A percentile compares a stretch with the other conserved stretches of the same genome.
Evolutionary conservation across 2,113 vertebrate species (phyloP).

Genomic region (Salvelinus sp.): DNA sequence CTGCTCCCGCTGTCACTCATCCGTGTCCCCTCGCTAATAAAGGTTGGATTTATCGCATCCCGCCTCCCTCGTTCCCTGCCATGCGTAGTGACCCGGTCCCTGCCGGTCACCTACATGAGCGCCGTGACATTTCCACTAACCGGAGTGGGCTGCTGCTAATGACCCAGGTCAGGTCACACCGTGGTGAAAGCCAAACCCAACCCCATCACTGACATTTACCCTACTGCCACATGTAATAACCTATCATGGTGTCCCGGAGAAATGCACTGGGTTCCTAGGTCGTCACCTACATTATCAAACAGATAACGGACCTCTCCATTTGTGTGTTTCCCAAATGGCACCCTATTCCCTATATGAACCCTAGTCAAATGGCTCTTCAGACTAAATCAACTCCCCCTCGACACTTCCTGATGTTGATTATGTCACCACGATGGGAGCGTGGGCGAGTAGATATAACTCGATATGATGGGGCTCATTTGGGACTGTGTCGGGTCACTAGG

Average conservation of each 20-base stretch:
- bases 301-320: slow-evolving; percentile 18
- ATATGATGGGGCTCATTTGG: too few species aligned
- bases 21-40: slow-evolving; percentile 26
- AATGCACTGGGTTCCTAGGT: slow-evolving; percentile 16
- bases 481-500: background rate
- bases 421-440: too few species aligned
- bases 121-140: slow-evolving; percentile 55
- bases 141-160: slow-evolving; percentile 27
- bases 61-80: background rate
- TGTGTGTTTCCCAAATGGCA: too few species aligned
- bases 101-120: slow-evolving; percentile 23
- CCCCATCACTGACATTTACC: slow-evolving; percentile 21
- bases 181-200: slow-evolving; percentile 41
- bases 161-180: slow-evolving; percentile 35
- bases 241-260: slow-evolving; percentile 33
- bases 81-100: background rate
- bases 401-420: too few species aligned
- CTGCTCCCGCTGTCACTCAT: slow-evolving; percentile 6
- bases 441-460: too few species aligned
- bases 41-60: slow-evolving; percentile 20
- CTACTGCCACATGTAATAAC: slow-evolving; percentile 35
- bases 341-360: background rate
- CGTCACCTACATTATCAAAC: slow-evolving; percentile 31
- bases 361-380: background rate
- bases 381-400: too few species aligned